Percentiles rank a stretch among this genome's conserved stretches.
phyloP scores from a whole-genome alignment of 2,113 vertebrate species.

The Chionis minor region DNA sequence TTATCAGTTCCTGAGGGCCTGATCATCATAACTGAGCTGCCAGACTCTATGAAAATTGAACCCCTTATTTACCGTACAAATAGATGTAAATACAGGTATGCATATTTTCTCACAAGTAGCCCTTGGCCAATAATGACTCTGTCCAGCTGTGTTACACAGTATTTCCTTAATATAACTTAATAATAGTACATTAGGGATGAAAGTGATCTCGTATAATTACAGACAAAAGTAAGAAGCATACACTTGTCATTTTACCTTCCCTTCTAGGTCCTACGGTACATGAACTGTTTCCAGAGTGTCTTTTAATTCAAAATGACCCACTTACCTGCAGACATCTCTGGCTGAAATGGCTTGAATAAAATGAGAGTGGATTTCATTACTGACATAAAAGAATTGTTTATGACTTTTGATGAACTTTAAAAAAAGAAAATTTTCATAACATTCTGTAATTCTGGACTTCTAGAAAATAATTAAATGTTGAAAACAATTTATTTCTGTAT shows the following conservation, averaged over 20 bases:
- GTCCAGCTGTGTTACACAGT: not conserved
- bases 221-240: not conserved
- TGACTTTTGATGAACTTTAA: not conserved
- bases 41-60: not conserved
- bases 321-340: not conserved
- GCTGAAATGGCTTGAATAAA: not conserved
- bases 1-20: not conserved
- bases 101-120: rapidly evolving
- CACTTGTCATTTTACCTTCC: not conserved
- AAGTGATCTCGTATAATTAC: not conserved
- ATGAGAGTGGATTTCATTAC: not conserved
- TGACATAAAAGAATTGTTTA: not conserved
- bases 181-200: not conserved
- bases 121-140: not conserved
- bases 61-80: not conserved
- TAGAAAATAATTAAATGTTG: not conserved
- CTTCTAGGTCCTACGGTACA: not conserved
- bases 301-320: not conserved
- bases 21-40: not conserved
- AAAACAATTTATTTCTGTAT: not conserved
- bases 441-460: not conserved
- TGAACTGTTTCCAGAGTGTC: not conserved
- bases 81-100: not conserved
- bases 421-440: not conserved
- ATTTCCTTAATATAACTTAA: not conserved